phyloP scores from a whole-genome alignment of 1,140 invertebrate species.

The Nasonia giraulti region DNA sequence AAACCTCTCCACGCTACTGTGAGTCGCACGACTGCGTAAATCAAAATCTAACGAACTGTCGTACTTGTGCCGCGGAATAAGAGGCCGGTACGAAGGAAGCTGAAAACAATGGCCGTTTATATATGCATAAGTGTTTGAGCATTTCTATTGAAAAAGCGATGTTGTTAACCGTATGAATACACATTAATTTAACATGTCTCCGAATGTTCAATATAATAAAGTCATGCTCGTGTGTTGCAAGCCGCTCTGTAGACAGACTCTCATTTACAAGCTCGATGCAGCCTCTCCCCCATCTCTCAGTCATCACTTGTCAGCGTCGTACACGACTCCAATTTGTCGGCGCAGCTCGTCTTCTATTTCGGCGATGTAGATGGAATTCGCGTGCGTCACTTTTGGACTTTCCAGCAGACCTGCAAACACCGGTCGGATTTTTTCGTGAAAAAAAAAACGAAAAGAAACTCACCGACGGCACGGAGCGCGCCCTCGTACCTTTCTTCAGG shows the following conservation, averaged over 20 bases:
- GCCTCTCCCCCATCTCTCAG: too few species aligned
- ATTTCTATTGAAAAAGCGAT: slow-evolving; percentile 33
- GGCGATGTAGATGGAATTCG: slow-evolving; percentile 78
- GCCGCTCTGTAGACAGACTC: too few species aligned
- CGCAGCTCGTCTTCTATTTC: slow-evolving; percentile 81
- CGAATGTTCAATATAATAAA: slow-evolving; percentile 47
- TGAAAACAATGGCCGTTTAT: slow-evolving; percentile 14
- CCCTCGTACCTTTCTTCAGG: slow-evolving; percentile 75
- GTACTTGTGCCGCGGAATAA: background rate
- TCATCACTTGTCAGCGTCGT: slow-evolving; percentile 71
- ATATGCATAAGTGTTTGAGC: slow-evolving; percentile 38
- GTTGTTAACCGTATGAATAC: slow-evolving; percentile 28
- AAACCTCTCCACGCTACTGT: background rate
- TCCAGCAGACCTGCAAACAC: slow-evolving; percentile 77
- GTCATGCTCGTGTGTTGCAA: slow-evolving; percentile 31
- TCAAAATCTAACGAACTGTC: background rate
- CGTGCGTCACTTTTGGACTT: slow-evolving; percentile 77
- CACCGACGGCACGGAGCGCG: background rate
- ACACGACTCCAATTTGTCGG: slow-evolving; percentile 80
- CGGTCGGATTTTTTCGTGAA: background rate
- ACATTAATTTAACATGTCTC: slow-evolving; percentile 37
- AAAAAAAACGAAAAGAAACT: too few species aligned
- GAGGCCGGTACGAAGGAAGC: background rate
- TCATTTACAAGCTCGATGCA: too few species aligned
- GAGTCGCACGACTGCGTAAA: background rate